Evolutionary conservation across 2,113 vertebrate species (phyloP).

Genomic region (Nothobranchius furzeri): DNA sequence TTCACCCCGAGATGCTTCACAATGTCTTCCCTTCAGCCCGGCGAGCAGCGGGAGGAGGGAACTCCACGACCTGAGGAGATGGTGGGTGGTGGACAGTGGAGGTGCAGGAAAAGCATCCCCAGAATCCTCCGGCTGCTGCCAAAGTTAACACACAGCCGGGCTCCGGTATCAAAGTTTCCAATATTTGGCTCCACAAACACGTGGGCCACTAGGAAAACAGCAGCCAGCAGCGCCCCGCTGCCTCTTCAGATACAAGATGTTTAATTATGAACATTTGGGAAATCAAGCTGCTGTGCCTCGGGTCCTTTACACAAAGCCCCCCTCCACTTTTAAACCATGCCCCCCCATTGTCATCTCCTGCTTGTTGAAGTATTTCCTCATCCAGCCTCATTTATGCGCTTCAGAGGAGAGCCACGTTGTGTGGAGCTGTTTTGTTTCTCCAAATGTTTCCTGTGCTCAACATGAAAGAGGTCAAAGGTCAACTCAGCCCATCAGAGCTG

Average conservation of each 20-base stretch:
- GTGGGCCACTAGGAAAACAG: constrained; percentile 89
- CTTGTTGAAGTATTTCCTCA: constrained; percentile 35
- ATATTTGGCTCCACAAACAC: constrained; percentile 95
- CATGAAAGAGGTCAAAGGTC: not conserved
- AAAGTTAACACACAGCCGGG: constrained; percentile 95
- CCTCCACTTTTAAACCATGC: constrained; percentile 72
- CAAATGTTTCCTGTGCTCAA: constrained; percentile 1
- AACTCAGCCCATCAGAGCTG: not conserved
- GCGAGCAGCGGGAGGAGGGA: constrained; percentile 81
- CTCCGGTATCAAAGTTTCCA: constrained; percentile 97
- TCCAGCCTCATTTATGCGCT: constrained; percentile 47
- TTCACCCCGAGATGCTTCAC: constrained; percentile 86
- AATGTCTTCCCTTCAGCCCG: constrained; percentile 82
- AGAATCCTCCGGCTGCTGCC: constrained; percentile 87
- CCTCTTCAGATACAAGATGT: constrained; percentile 92
- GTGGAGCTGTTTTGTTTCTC: constrained; percentile 9
- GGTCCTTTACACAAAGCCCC: constrained; percentile 80
- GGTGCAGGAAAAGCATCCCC: constrained; percentile 87
- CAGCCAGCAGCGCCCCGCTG: constrained; percentile 89
- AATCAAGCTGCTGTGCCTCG: constrained; percentile 85
- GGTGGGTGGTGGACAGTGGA: constrained; percentile 76
- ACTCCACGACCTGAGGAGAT: constrained; percentile 75
- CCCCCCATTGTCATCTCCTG: constrained; percentile 49
- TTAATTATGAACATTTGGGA: constrained; percentile 95
- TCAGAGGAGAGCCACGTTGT: not conserved